A percentile compares a stretch with the other conserved stretches of the same genome.
Conservation (phyloP, 2,888 invertebrate genomes). For the Drosophila prolongata region DNA sequence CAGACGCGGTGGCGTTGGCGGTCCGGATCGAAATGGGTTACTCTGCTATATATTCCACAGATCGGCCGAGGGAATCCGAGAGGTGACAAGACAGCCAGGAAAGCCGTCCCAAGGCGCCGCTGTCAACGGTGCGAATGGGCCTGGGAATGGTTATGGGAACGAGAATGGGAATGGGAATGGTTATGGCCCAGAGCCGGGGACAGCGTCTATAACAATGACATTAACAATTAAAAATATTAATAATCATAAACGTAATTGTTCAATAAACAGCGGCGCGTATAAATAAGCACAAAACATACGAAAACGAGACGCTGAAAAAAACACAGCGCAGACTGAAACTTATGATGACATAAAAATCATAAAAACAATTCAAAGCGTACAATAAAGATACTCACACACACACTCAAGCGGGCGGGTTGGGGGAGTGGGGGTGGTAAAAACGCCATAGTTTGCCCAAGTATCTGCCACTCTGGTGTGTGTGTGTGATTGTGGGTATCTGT, state of each 20-base stretch:
- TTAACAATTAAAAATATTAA: constrained; percentile 80
- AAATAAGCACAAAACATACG: constrained; percentile 63
- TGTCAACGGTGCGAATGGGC: constrained; percentile 40
- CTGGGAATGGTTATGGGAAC: constrained; percentile 33
- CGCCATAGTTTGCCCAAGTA: constrained; percentile 51
- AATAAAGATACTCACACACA: constrained; percentile 70
- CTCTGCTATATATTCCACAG: not conserved
- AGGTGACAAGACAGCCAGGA: constrained; percentile 33
- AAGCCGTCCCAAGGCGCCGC: constrained; percentile 41
- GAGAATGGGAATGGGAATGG: constrained; percentile 39
- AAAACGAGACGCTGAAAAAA: constrained; percentile 44
- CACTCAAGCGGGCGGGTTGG: constrained; percentile 8
- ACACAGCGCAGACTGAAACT: constrained; percentile 61
- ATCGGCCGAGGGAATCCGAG: constrained; percentile 10
- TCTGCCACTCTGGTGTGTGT: constrained; percentile 11
- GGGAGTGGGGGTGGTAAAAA: constrained; percentile 27
- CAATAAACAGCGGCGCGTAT: constrained; percentile 75
- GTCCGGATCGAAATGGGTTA: constrained; percentile 11
- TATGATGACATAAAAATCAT: constrained; percentile 84
- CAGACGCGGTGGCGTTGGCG: constrained; percentile 60
- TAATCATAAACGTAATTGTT: constrained; percentile 81
- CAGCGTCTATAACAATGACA: constrained; percentile 67
- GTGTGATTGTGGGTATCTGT: constrained; percentile 24
- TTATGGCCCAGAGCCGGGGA: constrained; percentile 38
- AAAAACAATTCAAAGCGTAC: constrained; percentile 83